Evolutionary conservation across 2,113 vertebrate species (phyloP), one percentile per base, ranked within the genome.

Genomic region (Paedocypris sp.): DNA sequence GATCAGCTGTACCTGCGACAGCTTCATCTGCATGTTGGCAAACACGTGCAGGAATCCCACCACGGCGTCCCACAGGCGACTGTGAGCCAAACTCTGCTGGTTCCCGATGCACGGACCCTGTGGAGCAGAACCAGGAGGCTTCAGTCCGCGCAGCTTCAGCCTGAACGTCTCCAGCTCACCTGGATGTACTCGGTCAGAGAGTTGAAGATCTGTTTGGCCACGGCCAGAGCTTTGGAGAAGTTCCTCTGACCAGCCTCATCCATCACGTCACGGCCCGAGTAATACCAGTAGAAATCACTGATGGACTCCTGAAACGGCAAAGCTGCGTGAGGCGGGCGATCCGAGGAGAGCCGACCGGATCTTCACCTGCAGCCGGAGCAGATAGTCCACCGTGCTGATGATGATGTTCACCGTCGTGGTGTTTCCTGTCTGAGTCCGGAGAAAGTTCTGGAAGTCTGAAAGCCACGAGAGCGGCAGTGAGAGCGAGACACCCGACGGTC

Each of bases 231-330:
- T 86, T 88, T 92, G 59, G 95, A 98, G 80, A 98, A 97, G 80
- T 98, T 97, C 58, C 91, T 88, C 75, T 97, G 93, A 36, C 95
- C 95, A 12, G 93, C 87, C 61, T 94, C 93, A 72, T 98, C 95
- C 69, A 98, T 98, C 7, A 97, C 43, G 32, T 95, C 92, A 69
- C 94, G 97, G 61, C 95, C 95, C 64, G 95, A 98, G 73, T 98
- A 98, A 79, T 97, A 98, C 95, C 95, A 98, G 74, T 98, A 98
- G 80, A 98, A 98, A 75, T 98, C 95, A 77, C 95, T 98, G 82
- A 97, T 97, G 36, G 95, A 98, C 76, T 98, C 95, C 95, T 98
- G 25, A 19, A 64, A 70, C 42, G 70, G 12, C 10, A 5, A 16
- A 11, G 32, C 1, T 19, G 13, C 12, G 47, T 39, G 4, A 25